Evolutionary conservation across 2,113 vertebrate species (phyloP).

Genomic region (Oryzias woworae): DNA sequence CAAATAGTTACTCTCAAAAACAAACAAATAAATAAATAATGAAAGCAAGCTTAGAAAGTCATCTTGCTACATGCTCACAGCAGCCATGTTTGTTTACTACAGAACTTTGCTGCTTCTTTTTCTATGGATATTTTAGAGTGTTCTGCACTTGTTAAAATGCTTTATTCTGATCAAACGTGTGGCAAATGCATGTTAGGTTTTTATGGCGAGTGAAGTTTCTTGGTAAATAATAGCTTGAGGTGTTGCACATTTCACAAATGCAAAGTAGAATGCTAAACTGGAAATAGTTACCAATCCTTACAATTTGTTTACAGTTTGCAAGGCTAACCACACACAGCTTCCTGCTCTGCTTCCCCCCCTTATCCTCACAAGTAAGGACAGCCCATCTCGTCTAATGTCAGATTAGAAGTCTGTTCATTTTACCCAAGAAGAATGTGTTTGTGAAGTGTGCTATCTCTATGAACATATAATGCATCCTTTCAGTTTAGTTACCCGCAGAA

Average conservation of each 20-base stretch:
- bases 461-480: neutral
- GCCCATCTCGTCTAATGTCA: conserved; percentile 52
- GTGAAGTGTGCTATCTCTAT: neutral
- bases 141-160: too few species aligned
- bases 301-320: neutral
- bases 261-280: neutral
- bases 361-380: conserved; percentile 31
- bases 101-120: too few species aligned
- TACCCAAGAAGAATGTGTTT: conserved; percentile 12
- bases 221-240: neutral
- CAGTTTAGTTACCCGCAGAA: neutral
- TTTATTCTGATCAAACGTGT: too few species aligned
- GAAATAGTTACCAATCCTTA: neutral
- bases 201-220: neutral
- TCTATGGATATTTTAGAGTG: too few species aligned
- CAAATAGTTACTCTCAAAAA: too few species aligned
- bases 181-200: neutral
- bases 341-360: neutral
- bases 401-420: conserved; percentile 52
- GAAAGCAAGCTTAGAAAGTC: too few species aligned
- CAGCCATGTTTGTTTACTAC: too few species aligned
- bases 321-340: neutral
- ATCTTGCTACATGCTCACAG: too few species aligned
- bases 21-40: too few species aligned
- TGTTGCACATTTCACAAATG: neutral